Evolutionary conservation across 2,113 vertebrate genomes (phyloP).

Genomic region (Thamnaconus septentrionalis): DNA sequence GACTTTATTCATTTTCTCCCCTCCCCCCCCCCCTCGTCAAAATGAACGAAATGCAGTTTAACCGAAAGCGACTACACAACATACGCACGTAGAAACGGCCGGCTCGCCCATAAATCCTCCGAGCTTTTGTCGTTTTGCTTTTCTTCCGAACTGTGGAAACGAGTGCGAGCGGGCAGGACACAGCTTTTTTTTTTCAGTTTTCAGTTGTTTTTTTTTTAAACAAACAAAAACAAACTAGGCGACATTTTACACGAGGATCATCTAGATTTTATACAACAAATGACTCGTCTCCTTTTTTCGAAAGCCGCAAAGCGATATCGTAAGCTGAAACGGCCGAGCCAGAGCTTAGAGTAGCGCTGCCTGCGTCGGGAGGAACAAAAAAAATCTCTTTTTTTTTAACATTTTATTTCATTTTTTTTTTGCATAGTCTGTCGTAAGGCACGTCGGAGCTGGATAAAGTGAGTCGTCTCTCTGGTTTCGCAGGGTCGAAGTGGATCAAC

Average conservation of each 20-base stretch:
- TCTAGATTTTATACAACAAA: conserved; percentile 72
- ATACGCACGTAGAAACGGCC: conserved; percentile 73
- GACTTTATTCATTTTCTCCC: conserved; percentile 83
- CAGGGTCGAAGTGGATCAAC: conserved; percentile 33
- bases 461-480: conserved; percentile 44
- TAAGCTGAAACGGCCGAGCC: conserved; percentile 42
- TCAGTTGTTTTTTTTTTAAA: not conserved
- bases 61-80: conserved; percentile 83
- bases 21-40: conserved; percentile 38
- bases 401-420: conserved; percentile 45
- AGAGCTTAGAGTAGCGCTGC: conserved; percentile 10
- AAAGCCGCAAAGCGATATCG: conserved; percentile 64
- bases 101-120: conserved; percentile 9
- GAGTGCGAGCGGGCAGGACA: conserved; percentile 56
- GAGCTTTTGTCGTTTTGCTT: no score
- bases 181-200: conserved; percentile 33
- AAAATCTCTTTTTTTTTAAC: not conserved
- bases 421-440: conserved; percentile 97
- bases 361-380: conserved; percentile 77
- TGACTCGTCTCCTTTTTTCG: conserved; percentile 20
- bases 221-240: conserved; percentile 65
- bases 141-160: conserved; percentile 27
- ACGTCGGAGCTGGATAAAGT: conserved; percentile 75
- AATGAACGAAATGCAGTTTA: conserved; percentile 76
- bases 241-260: conserved; percentile 64